Percentiles rank a stretch among this genome's conserved stretches.
Evolutionary conservation across 2,797 vertebrate genomes (phyloP).

Genomic region (Sebastes wilsoni): DNA sequence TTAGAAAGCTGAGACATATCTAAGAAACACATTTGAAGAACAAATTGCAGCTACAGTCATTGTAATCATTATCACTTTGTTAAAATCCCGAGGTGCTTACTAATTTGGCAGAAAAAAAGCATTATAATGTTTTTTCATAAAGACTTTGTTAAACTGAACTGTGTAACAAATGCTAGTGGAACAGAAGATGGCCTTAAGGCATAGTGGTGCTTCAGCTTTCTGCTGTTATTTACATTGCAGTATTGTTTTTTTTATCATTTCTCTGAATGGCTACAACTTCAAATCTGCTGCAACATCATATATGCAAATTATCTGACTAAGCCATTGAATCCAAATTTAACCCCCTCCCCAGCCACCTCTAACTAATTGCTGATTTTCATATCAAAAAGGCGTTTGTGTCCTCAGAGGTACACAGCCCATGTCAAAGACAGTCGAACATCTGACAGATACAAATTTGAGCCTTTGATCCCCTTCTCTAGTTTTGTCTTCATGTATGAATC

Average conservation of each 20-base stretch:
- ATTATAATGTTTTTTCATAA: not conserved
- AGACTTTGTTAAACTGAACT: not conserved
- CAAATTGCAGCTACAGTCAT: not conserved
- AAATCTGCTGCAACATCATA: not conserved
- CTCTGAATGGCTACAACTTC: not conserved
- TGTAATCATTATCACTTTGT: not conserved
- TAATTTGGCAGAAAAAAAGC: not conserved
- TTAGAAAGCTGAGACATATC: not conserved
- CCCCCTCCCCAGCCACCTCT: not conserved
- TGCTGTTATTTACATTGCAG: not conserved
- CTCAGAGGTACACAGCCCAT: slow-evolving; percentile 1
- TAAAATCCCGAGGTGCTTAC: not conserved
- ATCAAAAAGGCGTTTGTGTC: slow-evolving; percentile 54
- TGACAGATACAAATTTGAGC: slow-evolving; percentile 24
- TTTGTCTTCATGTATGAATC: slow-evolving; percentile 26
- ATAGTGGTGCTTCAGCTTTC: not conserved
- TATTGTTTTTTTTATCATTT: not conserved
- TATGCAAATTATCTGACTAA: slow-evolving; percentile 7
- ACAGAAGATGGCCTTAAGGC: not conserved
- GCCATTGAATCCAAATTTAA: slow-evolving; percentile 10
- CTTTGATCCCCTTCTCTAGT: slow-evolving; percentile 45
- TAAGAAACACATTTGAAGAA: not conserved
- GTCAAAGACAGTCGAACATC: slow-evolving; percentile 33
- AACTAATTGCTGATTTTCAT: slow-evolving; percentile 53
- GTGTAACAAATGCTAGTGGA: not conserved